Conservation (phyloP, 2,888 invertebrate genomes). For the Agrochola circellaris region DNA sequence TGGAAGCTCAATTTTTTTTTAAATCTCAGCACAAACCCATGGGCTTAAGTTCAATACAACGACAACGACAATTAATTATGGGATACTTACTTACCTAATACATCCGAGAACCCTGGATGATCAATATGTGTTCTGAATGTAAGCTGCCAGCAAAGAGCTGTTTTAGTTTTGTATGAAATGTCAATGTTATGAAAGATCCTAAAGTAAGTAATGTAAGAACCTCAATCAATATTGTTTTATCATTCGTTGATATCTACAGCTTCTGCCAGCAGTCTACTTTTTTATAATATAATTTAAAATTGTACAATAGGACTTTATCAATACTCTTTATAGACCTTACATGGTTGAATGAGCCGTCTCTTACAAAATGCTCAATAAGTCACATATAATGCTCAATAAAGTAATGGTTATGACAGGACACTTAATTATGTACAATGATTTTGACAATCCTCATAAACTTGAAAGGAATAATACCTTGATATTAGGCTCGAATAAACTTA, state of each 20-base stretch:
- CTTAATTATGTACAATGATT: neutral
- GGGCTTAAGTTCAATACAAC: too few species aligned
- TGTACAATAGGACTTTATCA: neutral
- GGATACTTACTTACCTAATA: too few species aligned
- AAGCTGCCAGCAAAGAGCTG: neutral
- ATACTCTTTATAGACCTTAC: neutral
- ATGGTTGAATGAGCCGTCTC: neutral
- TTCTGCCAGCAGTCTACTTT: neutral
- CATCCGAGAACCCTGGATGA: neutral
- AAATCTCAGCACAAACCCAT: too few species aligned
- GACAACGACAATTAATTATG: too few species aligned
- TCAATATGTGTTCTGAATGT: neutral
- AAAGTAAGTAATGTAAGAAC: neutral
- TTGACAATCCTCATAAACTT: neutral
- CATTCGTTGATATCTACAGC: too few species aligned
- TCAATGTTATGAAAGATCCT: neutral
- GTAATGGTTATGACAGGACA: neutral
- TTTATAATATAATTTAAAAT: neutral
- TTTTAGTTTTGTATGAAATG: neutral
- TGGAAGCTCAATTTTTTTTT: neutral
- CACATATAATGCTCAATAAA: too few species aligned
- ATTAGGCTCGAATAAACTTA: too few species aligned
- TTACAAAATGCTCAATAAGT: neutral
- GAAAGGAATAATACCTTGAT: too few species aligned
- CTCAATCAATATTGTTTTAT: neutral